phyloP scores from a whole-genome alignment of 2,797 vertebrate species.

The Balearica regulorum region DNA sequence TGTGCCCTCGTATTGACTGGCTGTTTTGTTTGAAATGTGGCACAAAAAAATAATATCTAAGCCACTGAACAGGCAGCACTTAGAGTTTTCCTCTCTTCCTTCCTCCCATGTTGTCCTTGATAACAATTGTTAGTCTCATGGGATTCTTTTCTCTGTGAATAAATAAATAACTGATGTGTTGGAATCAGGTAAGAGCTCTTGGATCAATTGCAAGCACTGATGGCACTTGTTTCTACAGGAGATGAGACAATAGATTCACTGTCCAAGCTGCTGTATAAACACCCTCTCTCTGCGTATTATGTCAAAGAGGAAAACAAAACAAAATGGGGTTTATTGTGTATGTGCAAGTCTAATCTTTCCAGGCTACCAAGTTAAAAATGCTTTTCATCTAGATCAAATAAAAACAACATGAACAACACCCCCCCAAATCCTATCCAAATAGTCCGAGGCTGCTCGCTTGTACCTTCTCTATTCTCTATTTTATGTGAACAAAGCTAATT shows the following conservation, averaged over 20 bases:
- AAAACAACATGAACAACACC: slow-evolving; percentile 8
- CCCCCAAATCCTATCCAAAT: neutral
- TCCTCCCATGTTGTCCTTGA: neutral
- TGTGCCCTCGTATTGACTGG: neutral
- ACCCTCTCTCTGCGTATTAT: slow-evolving; percentile 19
- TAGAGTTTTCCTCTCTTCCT: slow-evolving; percentile 2
- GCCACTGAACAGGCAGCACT: neutral
- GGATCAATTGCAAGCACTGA: slow-evolving; percentile 22
- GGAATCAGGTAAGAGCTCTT: slow-evolving; percentile 50
- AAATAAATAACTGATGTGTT: slow-evolving; percentile 40
- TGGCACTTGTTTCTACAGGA: slow-evolving; percentile 44
- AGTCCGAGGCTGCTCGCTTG: neutral
- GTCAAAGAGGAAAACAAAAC: slow-evolving; percentile 56
- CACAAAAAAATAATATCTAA: neutral
- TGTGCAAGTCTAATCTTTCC: slow-evolving; percentile 41
- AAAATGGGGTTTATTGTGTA: slow-evolving; percentile 45
- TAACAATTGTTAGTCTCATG: neutral
- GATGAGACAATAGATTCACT: slow-evolving; percentile 35
- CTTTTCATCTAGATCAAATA: slow-evolving; percentile 55
- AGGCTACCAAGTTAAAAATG: slow-evolving; percentile 44
- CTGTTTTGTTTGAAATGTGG: neutral
- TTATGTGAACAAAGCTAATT: neutral
- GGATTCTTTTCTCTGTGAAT: slow-evolving; percentile 12
- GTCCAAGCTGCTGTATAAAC: slow-evolving; percentile 29
- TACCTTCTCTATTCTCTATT: neutral